Evolutionary conservation across 2,888 invertebrate genomes (phyloP), one percentile per base, ranked within the genome.

Genomic region (Aphodius sticticus): DNA sequence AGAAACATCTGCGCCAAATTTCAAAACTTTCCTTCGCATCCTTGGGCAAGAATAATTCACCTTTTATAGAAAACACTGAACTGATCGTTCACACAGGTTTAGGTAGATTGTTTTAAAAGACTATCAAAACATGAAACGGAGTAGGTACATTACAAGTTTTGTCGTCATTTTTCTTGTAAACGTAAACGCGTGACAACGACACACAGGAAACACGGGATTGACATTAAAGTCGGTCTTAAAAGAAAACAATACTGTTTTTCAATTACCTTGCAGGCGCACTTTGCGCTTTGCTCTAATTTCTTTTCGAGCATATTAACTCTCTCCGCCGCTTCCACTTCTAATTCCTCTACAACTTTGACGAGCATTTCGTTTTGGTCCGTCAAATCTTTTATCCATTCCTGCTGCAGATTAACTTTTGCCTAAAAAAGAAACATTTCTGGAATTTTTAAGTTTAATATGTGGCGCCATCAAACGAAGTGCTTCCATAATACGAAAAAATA

Each of bases 341-440:
- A 86, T 84, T 94, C 93, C 85, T 93, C 92, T 0, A 95, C 93
- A 2, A 93, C 92, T 78, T 90, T 91, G 77, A 92, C 92, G 84
- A 95, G 89, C 89, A 94, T 90, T 72, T 91, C 89, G 88, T 95
- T 95, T 89, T 95, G 95, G 37, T 92, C 93, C 70, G 91, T 91
- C 85, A 94, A 89, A 88, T 94, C 94, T 76, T 90, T 88, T 82
- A 95, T 93, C 94, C 94, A 94, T 78, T 92, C 91, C 81, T 91
- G 89, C 83, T 94, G 91, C 80, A 93, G 90, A 69, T 91, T 89
- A 82, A 94, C 89, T 87, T 95, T 94, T 83, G 92, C 89, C 95
- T 95, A 85, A 6, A 74, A 74, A 26, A 35, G 26, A 74, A 74
- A n/a, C 26, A 26, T 7, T 36, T 12, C 26, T 26, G 26, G 26